These are phyloP conservation scores for Thymallus thymallus DNA, from an alignment of 2,113 vertebrate species.

Conservation along the genomic window DNA sequence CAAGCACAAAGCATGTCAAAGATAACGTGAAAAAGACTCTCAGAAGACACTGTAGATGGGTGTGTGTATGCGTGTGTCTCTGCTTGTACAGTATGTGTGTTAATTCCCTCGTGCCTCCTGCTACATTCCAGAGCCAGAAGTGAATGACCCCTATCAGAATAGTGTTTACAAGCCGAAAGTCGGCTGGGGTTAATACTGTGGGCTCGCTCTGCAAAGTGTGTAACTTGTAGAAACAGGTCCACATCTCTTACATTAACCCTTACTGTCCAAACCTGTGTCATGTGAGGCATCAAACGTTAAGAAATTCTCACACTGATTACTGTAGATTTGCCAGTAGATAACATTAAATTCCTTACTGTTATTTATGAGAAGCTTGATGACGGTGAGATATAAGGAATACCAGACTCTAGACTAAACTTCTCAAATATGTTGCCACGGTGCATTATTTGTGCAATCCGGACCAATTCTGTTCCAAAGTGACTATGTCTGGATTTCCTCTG, in stretches of 20 bases:
- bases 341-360: no score
- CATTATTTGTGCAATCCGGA: background rate
- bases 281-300: no score
- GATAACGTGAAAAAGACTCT: constrained; percentile 18
- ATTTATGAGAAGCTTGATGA: no score
- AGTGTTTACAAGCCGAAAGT: no score
- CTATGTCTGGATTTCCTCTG: background rate
- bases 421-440: background rate
- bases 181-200: background rate
- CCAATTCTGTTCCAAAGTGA: no score
- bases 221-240: no score
- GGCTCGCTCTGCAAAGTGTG: constrained; percentile 8
- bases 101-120: background rate
- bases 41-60: constrained; percentile 26
- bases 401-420: background rate
- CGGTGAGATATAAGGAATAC: background rate
- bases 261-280: no score
- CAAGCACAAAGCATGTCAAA: background rate
- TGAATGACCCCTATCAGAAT: no score
- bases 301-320: no score
- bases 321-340: no score
- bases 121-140: constrained; percentile 19
- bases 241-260: no score
- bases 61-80: background rate
- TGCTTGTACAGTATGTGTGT: no score